These are phyloP conservation scores for Macrostomum lignano DNA, from an alignment of 1,140 invertebrate genomes.

Conservation along the genomic window DNA sequence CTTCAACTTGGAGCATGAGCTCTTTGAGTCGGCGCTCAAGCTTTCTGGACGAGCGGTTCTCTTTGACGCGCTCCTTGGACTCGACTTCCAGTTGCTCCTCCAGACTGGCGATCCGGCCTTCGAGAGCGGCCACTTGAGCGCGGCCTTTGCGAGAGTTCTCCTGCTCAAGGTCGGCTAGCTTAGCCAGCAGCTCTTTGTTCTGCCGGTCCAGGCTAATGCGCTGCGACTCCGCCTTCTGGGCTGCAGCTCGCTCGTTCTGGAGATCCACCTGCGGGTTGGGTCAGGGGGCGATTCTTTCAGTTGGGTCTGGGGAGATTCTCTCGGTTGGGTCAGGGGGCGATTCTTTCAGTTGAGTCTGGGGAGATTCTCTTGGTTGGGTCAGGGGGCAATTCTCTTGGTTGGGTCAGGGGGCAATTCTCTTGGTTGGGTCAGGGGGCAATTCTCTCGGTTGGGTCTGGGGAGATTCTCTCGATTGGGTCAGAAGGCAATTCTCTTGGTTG, in stretches of 20 bases:
- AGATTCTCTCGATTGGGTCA: too few relatives aligned
- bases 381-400: too few relatives aligned
- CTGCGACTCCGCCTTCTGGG: not conserved
- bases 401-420: too few relatives aligned
- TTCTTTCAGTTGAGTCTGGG: too few relatives aligned
- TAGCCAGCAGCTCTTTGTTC: slow-evolving; percentile 3
- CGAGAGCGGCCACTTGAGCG: slow-evolving; percentile 1
- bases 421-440: too few relatives aligned
- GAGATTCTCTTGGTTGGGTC: too few relatives aligned
- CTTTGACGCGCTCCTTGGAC: not conserved
- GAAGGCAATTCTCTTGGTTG: too few relatives aligned
- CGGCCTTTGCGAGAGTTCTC: slow-evolving; percentile 1
- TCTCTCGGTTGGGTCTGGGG: too few relatives aligned
- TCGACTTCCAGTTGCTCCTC: slow-evolving; percentile 1
- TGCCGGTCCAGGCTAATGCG: not conserved
- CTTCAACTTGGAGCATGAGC: not conserved
- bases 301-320: too few relatives aligned
- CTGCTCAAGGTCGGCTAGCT: slow-evolving; percentile 3
- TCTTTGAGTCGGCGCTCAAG: slow-evolving; percentile 4
- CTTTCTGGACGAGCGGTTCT: not conserved
- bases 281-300: too few relatives aligned
- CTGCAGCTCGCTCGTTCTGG: slow-evolving; percentile 2
- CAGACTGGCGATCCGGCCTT: slow-evolving; percentile 1
- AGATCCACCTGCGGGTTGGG: too few relatives aligned
- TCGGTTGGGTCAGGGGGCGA: too few relatives aligned